Evolutionary conservation across 1,140 invertebrate genomes (phyloP), one percentile per base, ranked within the genome.

Genomic region (Conopomorpha cramerella): DNA sequence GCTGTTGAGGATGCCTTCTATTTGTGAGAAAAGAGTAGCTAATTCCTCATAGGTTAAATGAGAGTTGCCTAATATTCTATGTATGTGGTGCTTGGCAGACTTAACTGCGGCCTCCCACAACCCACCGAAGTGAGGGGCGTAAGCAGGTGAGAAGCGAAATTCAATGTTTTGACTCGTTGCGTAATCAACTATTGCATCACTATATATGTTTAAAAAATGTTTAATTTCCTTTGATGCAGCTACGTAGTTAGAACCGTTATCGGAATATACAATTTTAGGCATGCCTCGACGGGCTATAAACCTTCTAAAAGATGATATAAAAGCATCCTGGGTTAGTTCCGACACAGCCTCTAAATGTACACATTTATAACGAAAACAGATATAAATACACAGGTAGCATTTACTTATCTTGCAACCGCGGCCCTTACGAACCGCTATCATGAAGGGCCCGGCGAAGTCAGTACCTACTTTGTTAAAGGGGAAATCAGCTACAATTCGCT

Each of bases 101-200:
- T 64, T 65, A 0, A 78, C 51, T 1, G 40, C 56, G 6, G 50
- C 43, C 41, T 79, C 72, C 51, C 68, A 77, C 10, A 67, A 16
- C 13, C 61, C 67, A 8, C 73, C 70, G 33, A 74, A 60, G 45
- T 73, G 56, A 4, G 71, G 59, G 10, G 58, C 46, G 8, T 14
- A 3, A 8, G 72, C 51, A 0, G 72, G 70, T 37, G 57, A 74
- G 34, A 77, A 71, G 16, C 59, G 16, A 67, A 73, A 80, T 19
- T 49, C 19, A 0, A 70, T 59, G 14, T 38, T 49, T 32, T 49
- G 27, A 8, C 12, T 8, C 3, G 27, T 12, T 12, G 27, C 12
- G 27, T n/a, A 29, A 8, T 29, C 27, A 7, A 12, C 8, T n/a
- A 29, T 29, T 8, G 27, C 3, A 12, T 29, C 11, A 7, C 3